Evolutionary conservation across 2,888 invertebrate species (phyloP), one percentile per base, ranked within the genome.

Genomic region (Arctia plantaginis): DNA sequence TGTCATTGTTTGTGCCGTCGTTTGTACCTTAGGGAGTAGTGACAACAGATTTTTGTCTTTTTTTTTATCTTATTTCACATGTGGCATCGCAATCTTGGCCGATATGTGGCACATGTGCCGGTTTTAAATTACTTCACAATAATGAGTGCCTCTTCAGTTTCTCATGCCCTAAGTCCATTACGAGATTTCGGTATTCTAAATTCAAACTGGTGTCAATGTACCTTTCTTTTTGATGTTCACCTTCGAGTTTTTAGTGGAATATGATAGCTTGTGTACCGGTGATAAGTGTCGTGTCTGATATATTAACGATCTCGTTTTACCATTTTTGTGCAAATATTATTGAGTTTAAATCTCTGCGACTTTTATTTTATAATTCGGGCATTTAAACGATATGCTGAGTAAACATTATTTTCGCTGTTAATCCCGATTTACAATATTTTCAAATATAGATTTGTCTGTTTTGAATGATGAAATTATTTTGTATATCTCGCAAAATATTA

Each of bases 31-130:
- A 86, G 94, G 93, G 94, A 94, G 93, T 90, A 93, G 92, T 94
- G 94, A 95, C 94, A 94, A 94, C 94, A 93, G 95, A 95, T 95
- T 95, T 95, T 92, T 92, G 92, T 92, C 87, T 89, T 93, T 94
- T 93, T 93, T 79, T 73, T 93, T 79, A 23, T 75, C 90, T 91
- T 86, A 90, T 92, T 94, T 92, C 94, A 95, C 95, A 95, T 95
- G 94, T 95, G 95, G 95, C 93, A 92, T 93, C 93, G 95, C 95
- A 95, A 95, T 95, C 94, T 93, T 94, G 94, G 92, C 91, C 93
- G 95, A 95, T 94, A 94, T 95, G 94, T 91, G 93, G 93, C 95
- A 95, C 95, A 95, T 95, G 95, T 95, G 94, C 88, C 87, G 94
- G 95, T 95, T 92, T 95, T 91, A 87, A 91, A 94, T 95, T 95